Percentiles rank a stretch among this genome's conserved stretches.
Conservation (phyloP, 2,888 invertebrate species). For the Zaprionus obscuricornis region DNA sequence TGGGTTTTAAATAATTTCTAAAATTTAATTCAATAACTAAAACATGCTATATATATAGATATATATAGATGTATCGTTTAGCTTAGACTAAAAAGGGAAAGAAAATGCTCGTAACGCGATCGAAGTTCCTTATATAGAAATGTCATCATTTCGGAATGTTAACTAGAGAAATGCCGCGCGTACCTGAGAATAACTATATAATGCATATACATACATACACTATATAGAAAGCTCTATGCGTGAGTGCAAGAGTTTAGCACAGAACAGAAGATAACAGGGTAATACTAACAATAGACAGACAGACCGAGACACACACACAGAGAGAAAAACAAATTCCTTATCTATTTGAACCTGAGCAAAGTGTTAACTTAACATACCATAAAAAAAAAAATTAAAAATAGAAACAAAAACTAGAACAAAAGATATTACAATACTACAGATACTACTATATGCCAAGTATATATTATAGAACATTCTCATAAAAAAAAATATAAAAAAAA, state of each 20-base stretch:
- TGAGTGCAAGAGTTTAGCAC: slow-evolving; percentile 19
- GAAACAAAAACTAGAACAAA: no score
- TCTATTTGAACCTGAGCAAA: slow-evolving; percentile 35
- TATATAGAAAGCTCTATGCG: slow-evolving; percentile 44
- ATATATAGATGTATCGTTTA: slow-evolving; percentile 25
- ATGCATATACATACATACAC: no score
- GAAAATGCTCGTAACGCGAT: slow-evolving; percentile 44
- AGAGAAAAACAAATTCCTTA: slow-evolving; percentile 29
- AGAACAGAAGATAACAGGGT: slow-evolving; percentile 53
- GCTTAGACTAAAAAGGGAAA: slow-evolving; percentile 39
- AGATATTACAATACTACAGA: no score
- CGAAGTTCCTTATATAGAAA: slow-evolving; percentile 62
- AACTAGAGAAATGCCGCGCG: slow-evolving; percentile 73
- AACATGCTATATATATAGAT: background rate
- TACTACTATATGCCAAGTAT: no score
- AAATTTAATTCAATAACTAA: slow-evolving; percentile 11
- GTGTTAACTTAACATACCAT: slow-evolving; percentile 34
- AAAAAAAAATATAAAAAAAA: no score
- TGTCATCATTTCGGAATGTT: slow-evolving; percentile 57
- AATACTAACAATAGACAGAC: slow-evolving; percentile 12
- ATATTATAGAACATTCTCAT: no score
- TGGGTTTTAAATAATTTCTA: slow-evolving; percentile 39
- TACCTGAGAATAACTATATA: slow-evolving; percentile 60
- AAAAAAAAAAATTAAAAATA: slow-evolving; percentile 26
- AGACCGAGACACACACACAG: slow-evolving; percentile 4